Conservation (phyloP, 2,113 vertebrate genomes). For the Monopterus albus region DNA sequence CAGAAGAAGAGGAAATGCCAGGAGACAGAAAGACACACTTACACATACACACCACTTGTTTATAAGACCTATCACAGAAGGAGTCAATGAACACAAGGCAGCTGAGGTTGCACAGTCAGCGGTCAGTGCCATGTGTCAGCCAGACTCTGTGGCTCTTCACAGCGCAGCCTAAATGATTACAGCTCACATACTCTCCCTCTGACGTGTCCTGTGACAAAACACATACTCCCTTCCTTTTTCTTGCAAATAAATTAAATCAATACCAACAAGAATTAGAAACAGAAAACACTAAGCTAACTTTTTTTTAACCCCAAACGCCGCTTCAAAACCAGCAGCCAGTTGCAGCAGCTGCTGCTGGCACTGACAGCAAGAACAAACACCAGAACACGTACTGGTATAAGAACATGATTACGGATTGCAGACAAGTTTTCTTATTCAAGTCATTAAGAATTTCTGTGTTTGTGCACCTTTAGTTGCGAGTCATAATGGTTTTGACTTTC, state of each 20-base stretch:
- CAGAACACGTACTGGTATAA: neutral
- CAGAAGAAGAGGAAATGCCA: slow-evolving; percentile 23
- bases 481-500: slow-evolving; percentile 7
- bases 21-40: slow-evolving; percentile 24
- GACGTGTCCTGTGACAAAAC: slow-evolving; percentile 33
- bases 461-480: neutral
- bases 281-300: neutral
- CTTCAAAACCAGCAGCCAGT: neutral
- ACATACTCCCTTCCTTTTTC: slow-evolving; percentile 7
- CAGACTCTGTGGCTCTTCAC: slow-evolving; percentile 9
- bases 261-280: slow-evolving; percentile 27
- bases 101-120: slow-evolving; percentile 41
- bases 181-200: slow-evolving; percentile 3
- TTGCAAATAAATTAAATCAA: slow-evolving; percentile 29
- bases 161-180: slow-evolving; percentile 35
- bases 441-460: neutral
- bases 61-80: slow-evolving; percentile 33
- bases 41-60: slow-evolving; percentile 12
- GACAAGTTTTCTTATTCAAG: neutral
- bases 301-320: slow-evolving; percentile 6
- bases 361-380: neutral
- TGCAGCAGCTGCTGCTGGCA: slow-evolving; percentile 11
- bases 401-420: neutral
- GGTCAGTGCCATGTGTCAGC: slow-evolving; percentile 56
- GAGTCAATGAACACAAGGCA: slow-evolving; percentile 15